phyloP scores from a whole-genome alignment of 2,113 vertebrate species.

The Stigmatopora nigra region DNA sequence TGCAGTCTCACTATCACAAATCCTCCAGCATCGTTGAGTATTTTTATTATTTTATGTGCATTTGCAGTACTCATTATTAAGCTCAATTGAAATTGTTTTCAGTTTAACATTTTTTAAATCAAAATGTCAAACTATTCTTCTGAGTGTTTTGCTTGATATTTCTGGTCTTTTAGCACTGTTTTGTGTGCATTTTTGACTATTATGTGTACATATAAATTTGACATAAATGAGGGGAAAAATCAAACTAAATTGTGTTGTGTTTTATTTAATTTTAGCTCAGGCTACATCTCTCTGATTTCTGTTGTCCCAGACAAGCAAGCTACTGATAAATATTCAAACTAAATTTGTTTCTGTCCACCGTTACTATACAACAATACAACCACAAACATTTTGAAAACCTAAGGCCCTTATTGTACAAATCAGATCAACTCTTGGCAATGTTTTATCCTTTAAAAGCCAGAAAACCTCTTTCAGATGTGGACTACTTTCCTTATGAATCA shows the following conservation, averaged over 20 bases:
- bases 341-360: conserved; percentile 40
- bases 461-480: conserved; percentile 68
- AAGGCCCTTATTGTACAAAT: conserved; percentile 56
- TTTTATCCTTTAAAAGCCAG: conserved; percentile 56
- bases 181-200: conserved; percentile 56
- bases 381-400: conserved; percentile 41
- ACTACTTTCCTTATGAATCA: conserved; percentile 56
- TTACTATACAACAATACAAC: conserved; percentile 20
- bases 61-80: conserved; percentile 27
- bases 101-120: conserved; percentile 15
- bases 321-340: conserved; percentile 13
- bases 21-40: neutral
- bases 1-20: neutral
- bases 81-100: conserved; percentile 9
- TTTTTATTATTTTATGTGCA: neutral
- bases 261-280: conserved; percentile 12
- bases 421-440: conserved; percentile 50
- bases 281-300: neutral
- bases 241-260: conserved; percentile 35
- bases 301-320: neutral
- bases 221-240: conserved; percentile 61
- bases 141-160: conserved; percentile 35
- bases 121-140: conserved; percentile 31
- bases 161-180: conserved; percentile 52
- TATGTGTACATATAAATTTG: conserved; percentile 71